Conservation (phyloP, 2,797 vertebrate genomes). For the Sciurus vulgaris region DNA sequence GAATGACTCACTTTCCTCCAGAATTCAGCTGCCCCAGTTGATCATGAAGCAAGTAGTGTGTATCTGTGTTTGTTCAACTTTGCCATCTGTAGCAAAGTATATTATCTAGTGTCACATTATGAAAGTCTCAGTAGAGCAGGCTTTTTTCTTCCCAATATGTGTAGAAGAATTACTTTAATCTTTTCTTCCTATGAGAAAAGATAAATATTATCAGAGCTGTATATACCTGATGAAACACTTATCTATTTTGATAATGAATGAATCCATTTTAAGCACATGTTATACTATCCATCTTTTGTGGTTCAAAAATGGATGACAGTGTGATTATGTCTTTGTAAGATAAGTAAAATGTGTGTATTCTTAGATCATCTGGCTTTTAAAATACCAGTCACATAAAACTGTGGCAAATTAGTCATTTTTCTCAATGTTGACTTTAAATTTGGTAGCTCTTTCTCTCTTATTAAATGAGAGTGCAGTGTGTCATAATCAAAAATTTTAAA, state of each 20-base stretch:
- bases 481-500: not conserved
- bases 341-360: constrained; percentile 90
- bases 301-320: constrained; percentile 91
- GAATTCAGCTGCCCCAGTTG: constrained; percentile 74
- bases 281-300: constrained; percentile 90
- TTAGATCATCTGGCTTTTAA: constrained; percentile 90
- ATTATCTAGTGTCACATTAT: constrained; percentile 86
- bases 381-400: constrained; percentile 86
- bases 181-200: constrained; percentile 88
- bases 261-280: constrained; percentile 89
- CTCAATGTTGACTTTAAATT: constrained; percentile 79
- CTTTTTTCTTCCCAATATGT: constrained; percentile 84
- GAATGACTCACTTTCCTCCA: constrained; percentile 79
- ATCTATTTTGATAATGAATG: constrained; percentile 91
- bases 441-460: constrained; percentile 6
- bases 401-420: constrained; percentile 80
- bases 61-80: constrained; percentile 85
- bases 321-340: constrained; percentile 91
- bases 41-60: constrained; percentile 83
- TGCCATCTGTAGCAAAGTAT: constrained; percentile 82
- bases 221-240: constrained; percentile 92
- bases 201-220: constrained; percentile 90
- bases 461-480: not conserved
- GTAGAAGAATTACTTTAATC: constrained; percentile 90
- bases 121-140: constrained; percentile 81